A percentile compares a stretch with the other conserved stretches of the same genome.
Conservation (phyloP, 1,140 invertebrate species). For the Dufourea novaeangliae region DNA sequence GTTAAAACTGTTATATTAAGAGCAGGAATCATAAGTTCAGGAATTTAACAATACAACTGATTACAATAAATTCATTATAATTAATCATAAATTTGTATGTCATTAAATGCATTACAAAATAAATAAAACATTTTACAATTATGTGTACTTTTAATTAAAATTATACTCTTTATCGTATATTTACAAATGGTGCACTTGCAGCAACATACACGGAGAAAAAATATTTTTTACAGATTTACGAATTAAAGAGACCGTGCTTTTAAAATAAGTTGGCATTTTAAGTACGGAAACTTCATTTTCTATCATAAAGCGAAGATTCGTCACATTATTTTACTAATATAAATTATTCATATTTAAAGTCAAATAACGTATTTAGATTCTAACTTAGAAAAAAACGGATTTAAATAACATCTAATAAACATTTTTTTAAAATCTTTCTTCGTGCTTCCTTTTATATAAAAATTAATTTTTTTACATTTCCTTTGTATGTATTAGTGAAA, state of each 20-base stretch:
- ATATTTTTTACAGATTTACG: not conserved
- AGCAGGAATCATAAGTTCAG: slow-evolving; percentile 14
- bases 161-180: slow-evolving; percentile 32
- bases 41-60: slow-evolving; percentile 3
- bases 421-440: not conserved
- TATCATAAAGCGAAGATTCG: not conserved
- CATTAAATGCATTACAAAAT: slow-evolving; percentile 37
- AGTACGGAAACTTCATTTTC: not conserved
- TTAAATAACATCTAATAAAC: not conserved
- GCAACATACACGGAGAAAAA: not conserved
- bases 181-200: slow-evolving; percentile 33
- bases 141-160: slow-evolving; percentile 7
- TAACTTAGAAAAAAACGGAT: not conserved
- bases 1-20: not conserved
- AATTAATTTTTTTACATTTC: not conserved
- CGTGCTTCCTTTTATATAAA: not conserved
- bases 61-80: slow-evolving; percentile 19
- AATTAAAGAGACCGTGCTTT: not conserved
- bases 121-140: slow-evolving; percentile 35
- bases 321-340: slow-evolving; percentile 4
- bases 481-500: not conserved
- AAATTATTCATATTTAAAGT: not conserved
- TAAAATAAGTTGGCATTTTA: not conserved
- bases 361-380: slow-evolving; percentile 2
- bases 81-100: slow-evolving; percentile 17